A percentile compares a stretch with the other conserved stretches of the same genome.
phyloP scores from a whole-genome alignment of 2,113 vertebrate genomes.

The Ranitomeya variabilis region DNA sequence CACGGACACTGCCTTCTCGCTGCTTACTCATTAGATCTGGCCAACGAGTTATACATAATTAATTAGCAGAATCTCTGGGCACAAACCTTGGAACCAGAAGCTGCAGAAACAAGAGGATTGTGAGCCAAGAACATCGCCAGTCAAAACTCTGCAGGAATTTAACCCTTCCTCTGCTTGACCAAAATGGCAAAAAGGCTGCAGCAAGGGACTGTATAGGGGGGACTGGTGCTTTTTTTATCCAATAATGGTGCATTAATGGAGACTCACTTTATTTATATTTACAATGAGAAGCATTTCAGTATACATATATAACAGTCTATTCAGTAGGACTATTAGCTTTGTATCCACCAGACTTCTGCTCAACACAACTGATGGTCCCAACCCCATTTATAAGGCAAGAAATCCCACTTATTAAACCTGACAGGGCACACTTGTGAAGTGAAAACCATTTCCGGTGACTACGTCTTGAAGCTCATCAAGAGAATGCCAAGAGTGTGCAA shows the following conservation, averaged over 20 bases:
- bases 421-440: too few species aligned
- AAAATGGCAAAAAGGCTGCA: background rate
- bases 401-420: too few species aligned
- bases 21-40: constrained; percentile 58
- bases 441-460: too few species aligned
- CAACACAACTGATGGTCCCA: too few species aligned
- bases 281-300: background rate
- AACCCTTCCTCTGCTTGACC: constrained; percentile 30
- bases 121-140: constrained; percentile 53
- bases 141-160: constrained; percentile 50
- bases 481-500: too few species aligned
- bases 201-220: background rate
- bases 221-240: background rate
- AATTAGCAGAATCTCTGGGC: constrained; percentile 57
- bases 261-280: background rate
- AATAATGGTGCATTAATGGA: background rate
- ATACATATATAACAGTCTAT: too few species aligned
- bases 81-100: constrained; percentile 57
- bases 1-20: constrained; percentile 53
- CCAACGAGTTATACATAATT: constrained; percentile 57
- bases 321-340: too few species aligned
- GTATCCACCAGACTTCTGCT: too few species aligned
- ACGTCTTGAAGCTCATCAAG: too few species aligned
- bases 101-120: constrained; percentile 50
- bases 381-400: too few species aligned